phyloP scores from a whole-genome alignment of 1,140 invertebrate species.

The Bilobella aurantiaca region DNA sequence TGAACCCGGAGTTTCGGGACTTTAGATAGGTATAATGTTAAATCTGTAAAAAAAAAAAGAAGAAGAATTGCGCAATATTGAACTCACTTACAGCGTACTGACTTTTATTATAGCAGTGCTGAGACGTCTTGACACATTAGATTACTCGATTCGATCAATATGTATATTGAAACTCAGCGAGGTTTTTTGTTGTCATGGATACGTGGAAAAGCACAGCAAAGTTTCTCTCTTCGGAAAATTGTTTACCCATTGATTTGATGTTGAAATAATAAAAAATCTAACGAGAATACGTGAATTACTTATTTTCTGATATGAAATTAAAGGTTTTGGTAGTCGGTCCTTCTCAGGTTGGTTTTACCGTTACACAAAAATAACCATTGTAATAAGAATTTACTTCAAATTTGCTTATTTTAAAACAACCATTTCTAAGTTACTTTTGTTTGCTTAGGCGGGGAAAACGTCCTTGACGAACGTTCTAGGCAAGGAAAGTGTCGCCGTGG shows the following conservation, averaged over 20 bases:
- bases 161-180: too few species aligned
- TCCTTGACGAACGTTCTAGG: slow-evolving; percentile 25
- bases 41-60: background rate
- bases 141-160: too few species aligned
- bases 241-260: background rate
- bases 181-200: too few species aligned
- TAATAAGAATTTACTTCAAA: background rate
- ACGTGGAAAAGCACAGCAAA: background rate
- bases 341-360: slow-evolving; percentile 20
- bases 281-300: background rate
- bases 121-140: too few species aligned
- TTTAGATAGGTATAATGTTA: background rate
- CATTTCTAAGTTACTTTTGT: background rate
- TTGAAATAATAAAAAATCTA: background rate
- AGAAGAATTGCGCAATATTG: background rate
- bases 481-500: slow-evolving; percentile 16
- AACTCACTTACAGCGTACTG: background rate
- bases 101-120: too few species aligned
- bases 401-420: background rate
- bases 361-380: too few species aligned
- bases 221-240: background rate
- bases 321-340: slow-evolving; percentile 28
- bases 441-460: slow-evolving; percentile 27
- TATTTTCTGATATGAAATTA: slow-evolving; percentile 24
- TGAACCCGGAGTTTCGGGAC: background rate